These are phyloP conservation scores for Delia radicum DNA, from an alignment of 1,140 invertebrate species.

Conservation along the genomic window DNA sequence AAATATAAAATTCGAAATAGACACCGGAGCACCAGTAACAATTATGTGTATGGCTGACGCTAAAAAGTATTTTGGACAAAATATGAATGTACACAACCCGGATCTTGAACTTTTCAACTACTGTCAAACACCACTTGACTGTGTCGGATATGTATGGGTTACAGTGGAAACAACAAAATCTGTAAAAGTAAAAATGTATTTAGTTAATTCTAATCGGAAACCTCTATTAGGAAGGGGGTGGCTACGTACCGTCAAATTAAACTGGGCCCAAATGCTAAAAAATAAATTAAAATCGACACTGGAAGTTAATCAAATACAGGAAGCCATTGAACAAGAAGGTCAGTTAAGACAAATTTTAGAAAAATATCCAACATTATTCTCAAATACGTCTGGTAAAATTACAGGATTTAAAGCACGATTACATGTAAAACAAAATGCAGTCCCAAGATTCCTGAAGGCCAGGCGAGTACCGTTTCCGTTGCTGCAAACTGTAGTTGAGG, in stretches of 20 bases:
- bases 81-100: neutral
- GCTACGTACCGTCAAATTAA: neutral
- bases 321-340: neutral
- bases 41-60: neutral
- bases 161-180: neutral
- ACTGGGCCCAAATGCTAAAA: neutral
- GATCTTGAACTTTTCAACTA: neutral
- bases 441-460: conserved; percentile 12
- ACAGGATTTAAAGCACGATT: neutral
- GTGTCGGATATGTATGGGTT: neutral
- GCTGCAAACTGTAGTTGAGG: conserved; percentile 33
- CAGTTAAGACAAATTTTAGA: neutral
- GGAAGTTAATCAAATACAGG: too few relatives aligned
- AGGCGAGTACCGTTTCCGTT: conserved; percentile 15
- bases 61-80: neutral
- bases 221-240: neutral
- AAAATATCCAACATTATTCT: conserved; percentile 9
- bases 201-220: neutral
- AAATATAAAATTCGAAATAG: neutral
- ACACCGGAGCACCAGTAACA: neutral
- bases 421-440: neutral
- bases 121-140: neutral
- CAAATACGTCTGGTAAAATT: neutral
- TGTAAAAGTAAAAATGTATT: neutral
- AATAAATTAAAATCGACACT: too few relatives aligned